Evolutionary conservation across 2,797 vertebrate species (phyloP).

Genomic region (Brachyrhaphis roseni): DNA sequence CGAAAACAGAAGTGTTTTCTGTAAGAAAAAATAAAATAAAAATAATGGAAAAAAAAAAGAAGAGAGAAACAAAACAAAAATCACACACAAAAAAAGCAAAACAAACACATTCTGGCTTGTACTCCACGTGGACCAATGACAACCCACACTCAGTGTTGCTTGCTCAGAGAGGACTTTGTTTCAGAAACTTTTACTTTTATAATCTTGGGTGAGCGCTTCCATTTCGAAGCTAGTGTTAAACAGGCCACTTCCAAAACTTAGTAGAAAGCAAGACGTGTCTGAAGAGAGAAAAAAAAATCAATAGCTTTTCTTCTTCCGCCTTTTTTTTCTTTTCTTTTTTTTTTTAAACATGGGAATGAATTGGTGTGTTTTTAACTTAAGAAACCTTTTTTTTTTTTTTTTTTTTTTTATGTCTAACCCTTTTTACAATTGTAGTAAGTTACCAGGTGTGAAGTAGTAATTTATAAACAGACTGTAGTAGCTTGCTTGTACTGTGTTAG

Average conservation of each 20-base stretch:
- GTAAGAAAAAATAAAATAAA: conserved; percentile 67
- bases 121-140: conserved; percentile 92
- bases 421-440: conserved; percentile 87
- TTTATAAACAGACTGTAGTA: conserved; percentile 89
- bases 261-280: conserved; percentile 79
- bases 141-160: conserved; percentile 98
- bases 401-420: conserved; percentile 84
- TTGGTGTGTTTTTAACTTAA: conserved; percentile 82
- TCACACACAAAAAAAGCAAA: conserved; percentile 16
- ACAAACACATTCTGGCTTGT: conserved; percentile 81
- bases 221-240: conserved; percentile 75
- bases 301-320: conserved; percentile 71
- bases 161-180: conserved; percentile 90
- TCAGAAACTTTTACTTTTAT: conserved; percentile 83
- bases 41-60: not conserved
- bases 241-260: conserved; percentile 82
- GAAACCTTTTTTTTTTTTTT: conserved; percentile 69
- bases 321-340: conserved; percentile 14
- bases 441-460: conserved; percentile 89
- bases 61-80: conserved; percentile 8
- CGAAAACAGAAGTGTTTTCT: conserved; percentile 94
- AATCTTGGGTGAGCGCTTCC: conserved; percentile 85
- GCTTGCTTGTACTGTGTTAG: conserved; percentile 83
- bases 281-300: conserved; percentile 72
- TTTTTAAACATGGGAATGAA: conserved; percentile 70